Evolutionary conservation across 2,888 invertebrate genomes (phyloP), one percentile per base, ranked within the genome.

Genomic region (Lepidonotus clava): DNA sequence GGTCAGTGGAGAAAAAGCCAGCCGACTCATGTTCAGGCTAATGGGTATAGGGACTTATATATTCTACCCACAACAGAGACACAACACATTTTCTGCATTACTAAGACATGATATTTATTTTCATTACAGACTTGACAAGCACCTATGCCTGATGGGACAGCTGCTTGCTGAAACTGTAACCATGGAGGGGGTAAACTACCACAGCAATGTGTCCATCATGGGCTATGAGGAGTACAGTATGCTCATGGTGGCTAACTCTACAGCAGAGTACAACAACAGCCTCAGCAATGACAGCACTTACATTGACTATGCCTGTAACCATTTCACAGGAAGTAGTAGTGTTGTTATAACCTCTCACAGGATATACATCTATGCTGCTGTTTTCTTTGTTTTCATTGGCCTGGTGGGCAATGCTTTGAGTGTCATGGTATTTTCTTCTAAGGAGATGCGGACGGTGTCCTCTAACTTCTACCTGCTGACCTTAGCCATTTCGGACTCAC

Each of bases 391-490:
- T 21, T 28, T 88, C n/a, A 53, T 88, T 18, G 90, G 90, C 11
- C 87, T 90, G 18, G 66, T 89, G 38, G 90, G 89, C 28, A 90
- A 90, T 77, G 41, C 85, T 11, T 77, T 90, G 41, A 89, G 88
- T 85, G 83, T 90, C 28, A 51, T 87, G 84, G 90, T 90, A 38
- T 90, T 90, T 71, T 86, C 89, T 0, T 89, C 90, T 11, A 83
- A 86, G 40, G 87, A 86, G 34, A 90, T 90, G 90, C 84, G 87
- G 21, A 67, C 87, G 8, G 84, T 88, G 24, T 90, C 90, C 4
- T 90, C 90, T 46, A 90, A 90, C 83, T 86, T 88, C 56, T 90
- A 90, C 86, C 89, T 90, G 11, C 87, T 90, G n/a, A 86, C 86
- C 14, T 77, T 90, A 36, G 89, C 90, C 66, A 46, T 89, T 0